Evolutionary conservation across 2,888 invertebrate species (phyloP), one percentile per base, ranked within the genome.

Genomic region (Archaeoteleia sp.): DNA sequence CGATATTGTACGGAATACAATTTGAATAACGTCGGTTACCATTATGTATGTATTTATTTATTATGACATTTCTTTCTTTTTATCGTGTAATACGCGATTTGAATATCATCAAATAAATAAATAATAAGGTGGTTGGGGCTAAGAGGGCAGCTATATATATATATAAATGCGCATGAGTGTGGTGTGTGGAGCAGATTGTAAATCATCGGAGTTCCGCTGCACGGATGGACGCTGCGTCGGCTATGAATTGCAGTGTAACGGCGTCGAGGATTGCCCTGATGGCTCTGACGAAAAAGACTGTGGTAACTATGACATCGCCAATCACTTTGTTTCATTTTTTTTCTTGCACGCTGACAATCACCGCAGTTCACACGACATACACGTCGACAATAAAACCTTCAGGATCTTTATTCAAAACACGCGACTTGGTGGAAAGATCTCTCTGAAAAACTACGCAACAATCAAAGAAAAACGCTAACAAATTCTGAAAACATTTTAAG

Each of bases 211-310:
- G 74, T 81, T 86, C 70, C 84, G 82, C 20, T 91, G 91, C 76
- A 87, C 87, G 72, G 86, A 87, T 60, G 89, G 88, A 8, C 86
- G 87, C 15, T 94, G 93, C 83, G 87, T 93, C 65, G 85, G 87
- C 9, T 74, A 76, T 14, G 77, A 76, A 29, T 85, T 84, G 54
- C 86, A 87, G 37, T 94, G 94, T 84, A 88, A 93, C 80, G 87
- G 88, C 8, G 32, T 72, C 2, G 63, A 43, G 1, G 91, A 93
- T 79, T 93, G 93, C 83, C 63, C 81, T 5, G 88, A 88, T 78
- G 87, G 88, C 62, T 86, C 87, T 20, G 90, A 90, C 79, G 90
- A 90, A 81, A 75, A 76, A 60, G 87, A 88, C 71, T 90, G 90
- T 80, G 84, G 84, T 84, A 84, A 84, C 80, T 84, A 83, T 82